A percentile compares a stretch with the other conserved stretches of the same genome.
Conservation (phyloP, 2,113 vertebrate species). For the Lepus europaeus region DNA sequence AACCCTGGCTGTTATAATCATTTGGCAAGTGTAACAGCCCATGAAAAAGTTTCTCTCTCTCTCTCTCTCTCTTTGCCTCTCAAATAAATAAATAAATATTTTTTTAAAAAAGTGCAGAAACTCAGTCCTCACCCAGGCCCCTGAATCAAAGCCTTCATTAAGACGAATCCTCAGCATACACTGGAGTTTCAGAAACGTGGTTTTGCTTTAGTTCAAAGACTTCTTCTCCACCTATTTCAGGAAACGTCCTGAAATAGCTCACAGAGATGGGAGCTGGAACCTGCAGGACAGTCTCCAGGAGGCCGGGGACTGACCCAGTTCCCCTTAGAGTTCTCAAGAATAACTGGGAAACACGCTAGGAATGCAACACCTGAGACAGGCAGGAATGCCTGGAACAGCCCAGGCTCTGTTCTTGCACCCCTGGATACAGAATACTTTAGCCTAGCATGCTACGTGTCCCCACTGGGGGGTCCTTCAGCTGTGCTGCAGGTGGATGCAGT, state of each 20-base stretch:
- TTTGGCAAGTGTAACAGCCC: too few species aligned
- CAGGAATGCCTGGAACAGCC: background rate
- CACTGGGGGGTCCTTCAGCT: background rate
- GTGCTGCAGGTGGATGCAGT: background rate
- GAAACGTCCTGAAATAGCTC: background rate
- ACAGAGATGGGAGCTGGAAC: background rate
- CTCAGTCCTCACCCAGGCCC: background rate
- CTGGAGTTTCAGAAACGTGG: background rate
- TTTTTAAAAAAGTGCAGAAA: background rate
- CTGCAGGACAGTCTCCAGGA: background rate
- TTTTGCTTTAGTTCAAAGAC: background rate
- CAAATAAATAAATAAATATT: too few species aligned
- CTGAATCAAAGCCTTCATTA: background rate
- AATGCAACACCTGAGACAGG: background rate
- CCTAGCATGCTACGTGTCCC: too few species aligned
- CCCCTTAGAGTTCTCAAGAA: background rate
- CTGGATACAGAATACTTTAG: too few species aligned
- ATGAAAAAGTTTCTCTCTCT: too few species aligned
- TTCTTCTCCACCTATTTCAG: background rate
- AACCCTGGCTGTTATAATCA: too few species aligned
- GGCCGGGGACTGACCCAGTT: background rate
- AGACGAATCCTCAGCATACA: background rate
- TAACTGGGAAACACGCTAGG: background rate
- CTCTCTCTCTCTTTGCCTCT: too few species aligned
- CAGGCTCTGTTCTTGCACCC: background rate